phyloP scores from a whole-genome alignment of 1,140 invertebrate species.

The Drosophila leontia region DNA sequence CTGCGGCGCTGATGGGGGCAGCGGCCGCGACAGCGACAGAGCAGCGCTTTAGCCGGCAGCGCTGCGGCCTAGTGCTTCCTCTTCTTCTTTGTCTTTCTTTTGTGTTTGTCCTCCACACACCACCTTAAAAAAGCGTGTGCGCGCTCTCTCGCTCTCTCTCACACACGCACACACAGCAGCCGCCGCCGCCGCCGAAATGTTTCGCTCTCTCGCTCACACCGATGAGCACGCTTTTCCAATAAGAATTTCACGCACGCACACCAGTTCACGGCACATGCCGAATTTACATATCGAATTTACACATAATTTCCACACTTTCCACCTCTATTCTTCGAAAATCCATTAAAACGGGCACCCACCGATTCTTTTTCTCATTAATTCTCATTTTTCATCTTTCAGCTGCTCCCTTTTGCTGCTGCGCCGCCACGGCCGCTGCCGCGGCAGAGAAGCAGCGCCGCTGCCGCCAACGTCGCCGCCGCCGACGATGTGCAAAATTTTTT shows the following conservation, averaged over 20 bases:
- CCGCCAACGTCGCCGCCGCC: slow-evolving; percentile 62
- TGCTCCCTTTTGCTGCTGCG: slow-evolving; percentile 62
- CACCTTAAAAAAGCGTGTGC: slow-evolving; percentile 57
- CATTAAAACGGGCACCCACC: slow-evolving; percentile 9
- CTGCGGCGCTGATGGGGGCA: slow-evolving; percentile 44
- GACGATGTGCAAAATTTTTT: slow-evolving; percentile 76
- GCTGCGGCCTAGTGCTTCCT: slow-evolving; percentile 48
- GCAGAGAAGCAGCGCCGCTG: slow-evolving; percentile 29
- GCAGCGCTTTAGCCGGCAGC: slow-evolving; percentile 60
- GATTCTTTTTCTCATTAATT: slow-evolving; percentile 22
- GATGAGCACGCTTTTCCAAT: slow-evolving; percentile 81
- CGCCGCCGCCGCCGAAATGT: slow-evolving; percentile 65
- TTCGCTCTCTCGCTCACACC: slow-evolving; percentile 57
- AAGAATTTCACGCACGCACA: slow-evolving; percentile 68
- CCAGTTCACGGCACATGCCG: slow-evolving; percentile 64
- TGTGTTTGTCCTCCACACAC: slow-evolving; percentile 50
- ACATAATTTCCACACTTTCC: slow-evolving; percentile 44
- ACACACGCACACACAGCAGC: slow-evolving; percentile 21
- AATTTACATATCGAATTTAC: slow-evolving; percentile 75
- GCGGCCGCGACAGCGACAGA: slow-evolving; percentile 36
- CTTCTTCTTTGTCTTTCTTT: slow-evolving; percentile 78
- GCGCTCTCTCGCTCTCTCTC: slow-evolving; percentile 50
- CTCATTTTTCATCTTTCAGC: slow-evolving; percentile 67
- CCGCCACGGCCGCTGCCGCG: slow-evolving; percentile 54
- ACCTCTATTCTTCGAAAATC: slow-evolving; percentile 21